phyloP scores from a whole-genome alignment of 2,113 vertebrate genomes.

The Crotalus viridis region DNA sequence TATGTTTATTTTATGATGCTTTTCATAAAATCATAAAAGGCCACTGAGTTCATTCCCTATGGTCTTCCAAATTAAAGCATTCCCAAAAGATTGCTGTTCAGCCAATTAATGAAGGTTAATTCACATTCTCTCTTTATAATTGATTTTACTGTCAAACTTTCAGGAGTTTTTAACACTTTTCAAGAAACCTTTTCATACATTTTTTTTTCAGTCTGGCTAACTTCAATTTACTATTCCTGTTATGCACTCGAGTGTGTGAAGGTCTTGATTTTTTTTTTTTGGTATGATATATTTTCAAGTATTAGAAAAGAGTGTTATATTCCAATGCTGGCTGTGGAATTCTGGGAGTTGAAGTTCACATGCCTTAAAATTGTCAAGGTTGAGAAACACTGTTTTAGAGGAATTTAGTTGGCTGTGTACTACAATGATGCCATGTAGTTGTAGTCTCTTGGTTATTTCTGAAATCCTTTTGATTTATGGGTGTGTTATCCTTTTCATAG shows the following conservation, averaged over 20 bases:
- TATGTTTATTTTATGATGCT: too few species aligned
- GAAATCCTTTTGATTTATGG: background rate
- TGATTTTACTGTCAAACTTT: background rate
- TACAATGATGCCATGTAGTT: background rate
- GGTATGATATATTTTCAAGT: background rate
- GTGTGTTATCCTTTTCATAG: background rate
- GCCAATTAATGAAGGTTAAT: background rate
- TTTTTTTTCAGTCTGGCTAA: background rate
- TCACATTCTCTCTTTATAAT: background rate
- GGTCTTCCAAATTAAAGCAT: background rate
- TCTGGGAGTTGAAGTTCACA: too few species aligned
- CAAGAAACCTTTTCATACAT: background rate
- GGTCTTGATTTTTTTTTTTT: background rate
- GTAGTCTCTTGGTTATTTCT: background rate
- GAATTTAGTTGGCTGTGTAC: background rate
- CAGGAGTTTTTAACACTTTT: background rate
- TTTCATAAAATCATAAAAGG: background rate
- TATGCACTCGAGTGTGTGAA: background rate
- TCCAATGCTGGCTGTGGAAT: background rate
- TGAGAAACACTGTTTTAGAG: background rate
- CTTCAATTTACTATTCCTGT: background rate
- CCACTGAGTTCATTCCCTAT: background rate
- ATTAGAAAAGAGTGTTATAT: background rate
- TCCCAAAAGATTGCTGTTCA: background rate
- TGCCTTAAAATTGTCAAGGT: too few species aligned